Evolutionary conservation across 2,113 vertebrate genomes (phyloP), one percentile per base, ranked within the genome.

Genomic region (Anolis carolinensis): DNA sequence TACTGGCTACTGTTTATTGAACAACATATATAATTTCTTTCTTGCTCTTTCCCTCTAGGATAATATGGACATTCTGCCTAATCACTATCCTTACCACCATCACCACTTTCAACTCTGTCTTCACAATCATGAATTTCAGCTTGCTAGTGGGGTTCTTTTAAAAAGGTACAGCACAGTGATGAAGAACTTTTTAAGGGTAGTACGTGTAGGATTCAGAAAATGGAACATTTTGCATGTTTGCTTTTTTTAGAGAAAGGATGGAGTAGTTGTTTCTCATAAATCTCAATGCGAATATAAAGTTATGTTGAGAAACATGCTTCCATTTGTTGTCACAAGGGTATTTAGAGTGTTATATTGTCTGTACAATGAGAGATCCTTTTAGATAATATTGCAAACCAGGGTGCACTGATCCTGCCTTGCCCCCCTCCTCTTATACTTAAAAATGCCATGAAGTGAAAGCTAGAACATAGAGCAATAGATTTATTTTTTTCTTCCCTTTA

Each of bases 231-330:
- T 8, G 74, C 81, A 89, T 85, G 11, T 83, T 52, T 65, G 50
- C 89, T 88, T 93, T 88, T 93, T 88, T 16, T 71, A 89, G 76
- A 59, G 50, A 25, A 72, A 39, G 27, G 1, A 30, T 73, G 32
- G 52, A 18, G n/a, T 72, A 44, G 50, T 59, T 92, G 86, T 91
- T 92, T 88, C 85, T 87, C 74, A 89, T 84, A 90, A 85, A 84
- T 90, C 88, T 92, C 85, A 90, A 87, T 91, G 86, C 92, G 91
- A 94, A 94, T 89, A 92, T 90, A 91, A 90, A 72, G 32, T 62
- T 86, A 79, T 79, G 72, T 44, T 72, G 70, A 83, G 11, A 50
- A 59, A 72, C 55, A 18, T 21, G 55, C 23, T 79, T 79, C 8
- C 52, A n/a, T 48, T 55, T 36, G 34, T 27, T 44, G 30, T 9